Evolutionary conservation across 1,140 invertebrate genomes (phyloP), one percentile per base, ranked within the genome.

Genomic region (Melipona quadrifasciata): DNA sequence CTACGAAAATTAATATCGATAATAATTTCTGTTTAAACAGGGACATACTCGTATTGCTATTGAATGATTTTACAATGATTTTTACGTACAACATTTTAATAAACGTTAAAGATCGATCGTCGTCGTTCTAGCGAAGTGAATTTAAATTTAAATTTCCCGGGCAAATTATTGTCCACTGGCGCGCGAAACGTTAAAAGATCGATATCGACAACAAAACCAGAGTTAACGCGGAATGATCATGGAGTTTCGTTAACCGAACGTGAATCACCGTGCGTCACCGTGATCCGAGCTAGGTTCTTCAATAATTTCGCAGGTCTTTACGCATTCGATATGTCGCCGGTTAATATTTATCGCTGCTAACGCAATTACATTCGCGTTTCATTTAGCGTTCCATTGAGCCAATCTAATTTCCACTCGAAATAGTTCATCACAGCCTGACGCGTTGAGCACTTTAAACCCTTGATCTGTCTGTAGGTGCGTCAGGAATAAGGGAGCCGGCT

Each of bases 351-450:
- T 84, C 68, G 12, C 51, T 6, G 77, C 34, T 57, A 80, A 72
- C 51, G 82, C 70, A 80, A 84, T 83, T 83, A 78, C 75, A 75
- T 14, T 61, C 65, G 74, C 82, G 82, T 83, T 58, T 64, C 73
- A 77, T 82, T 82, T 82, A 71, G n/a, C 65, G 6, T 47, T 47
- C 39, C 39, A 61, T 34, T 14, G 81, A 70, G 81, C 67, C 81
- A 80, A 84, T 84, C 67, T 84, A 72, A 72, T 80, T 84, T 80
- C 76, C 58, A 55, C 82, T 72, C 68, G 82, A 80, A 84, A 84
- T 72, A 72, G 82, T 84, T 84, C 67, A 80, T 80, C 80, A 80
- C 57, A 47, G 27, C 55, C 24, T 19, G 27, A n/a, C 57, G 39
- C 57, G 31, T 80, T 64, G 21, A 65, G 6, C 82, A 34, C 68